Evolutionary conservation across 2,888 invertebrate species (phyloP).

Genomic region (Chesias legatella): DNA sequence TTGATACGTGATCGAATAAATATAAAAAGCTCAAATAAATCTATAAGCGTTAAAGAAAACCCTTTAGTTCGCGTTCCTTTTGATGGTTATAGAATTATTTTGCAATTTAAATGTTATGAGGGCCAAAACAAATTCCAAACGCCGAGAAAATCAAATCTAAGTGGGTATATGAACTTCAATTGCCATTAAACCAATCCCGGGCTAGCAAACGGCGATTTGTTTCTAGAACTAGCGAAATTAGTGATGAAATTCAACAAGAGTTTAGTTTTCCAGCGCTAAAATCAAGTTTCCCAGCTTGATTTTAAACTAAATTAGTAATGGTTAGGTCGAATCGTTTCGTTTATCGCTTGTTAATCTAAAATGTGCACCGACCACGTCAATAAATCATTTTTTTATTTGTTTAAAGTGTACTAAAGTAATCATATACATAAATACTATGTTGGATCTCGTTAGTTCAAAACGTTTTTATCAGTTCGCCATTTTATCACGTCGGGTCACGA

Average conservation of each 20-base stretch:
- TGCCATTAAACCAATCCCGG: background rate
- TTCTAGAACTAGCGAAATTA: slow-evolving; percentile 8
- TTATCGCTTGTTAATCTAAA: slow-evolving; percentile 23
- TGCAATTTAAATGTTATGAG: too few species aligned
- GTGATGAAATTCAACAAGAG: slow-evolving; percentile 14
- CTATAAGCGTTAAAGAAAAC: too few species aligned
- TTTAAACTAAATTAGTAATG: slow-evolving; percentile 18
- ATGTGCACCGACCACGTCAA: slow-evolving; percentile 14
- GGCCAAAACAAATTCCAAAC: too few species aligned
- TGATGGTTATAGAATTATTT: too few species aligned
- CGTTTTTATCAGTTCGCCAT: slow-evolving; percentile 36
- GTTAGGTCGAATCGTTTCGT: slow-evolving; percentile 17
- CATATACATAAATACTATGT: slow-evolving; percentile 45
- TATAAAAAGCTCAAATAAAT: too few species aligned
- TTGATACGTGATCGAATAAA: too few species aligned
- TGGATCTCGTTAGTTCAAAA: slow-evolving; percentile 30
- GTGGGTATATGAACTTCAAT: too few species aligned
- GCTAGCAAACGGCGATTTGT: slow-evolving; percentile 11
- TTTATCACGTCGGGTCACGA: slow-evolving; percentile 52
- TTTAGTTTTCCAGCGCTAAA: slow-evolving; percentile 14
- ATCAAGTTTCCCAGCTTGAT: slow-evolving; percentile 14
- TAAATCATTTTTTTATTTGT: slow-evolving; percentile 51
- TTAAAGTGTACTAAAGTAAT: slow-evolving; percentile 34
- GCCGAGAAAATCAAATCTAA: too few species aligned
- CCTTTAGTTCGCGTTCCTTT: too few species aligned